A percentile compares a stretch with the other conserved stretches of the same genome.
These are phyloP conservation scores for Asobara japonica DNA, from an alignment of 1,140 invertebrate genomes.

Conservation along the genomic window DNA sequence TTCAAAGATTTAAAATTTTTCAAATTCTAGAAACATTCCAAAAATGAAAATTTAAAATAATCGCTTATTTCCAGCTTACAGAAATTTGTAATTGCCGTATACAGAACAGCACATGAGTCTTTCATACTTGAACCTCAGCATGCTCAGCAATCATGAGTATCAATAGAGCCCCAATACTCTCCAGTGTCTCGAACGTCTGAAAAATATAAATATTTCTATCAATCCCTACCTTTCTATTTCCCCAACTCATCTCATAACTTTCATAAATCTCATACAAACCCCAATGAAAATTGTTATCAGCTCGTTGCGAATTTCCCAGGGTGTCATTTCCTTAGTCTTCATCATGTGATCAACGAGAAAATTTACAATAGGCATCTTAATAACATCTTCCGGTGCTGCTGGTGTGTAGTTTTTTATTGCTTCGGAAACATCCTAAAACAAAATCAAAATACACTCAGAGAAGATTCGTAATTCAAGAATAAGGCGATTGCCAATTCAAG, in stretches of 20 bases:
- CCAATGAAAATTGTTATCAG: conserved; percentile 61
- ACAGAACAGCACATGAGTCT: too few species aligned
- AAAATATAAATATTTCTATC: neutral
- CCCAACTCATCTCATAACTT: too few species aligned
- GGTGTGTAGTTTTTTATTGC: conserved; percentile 22
- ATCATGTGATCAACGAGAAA: conserved; percentile 29
- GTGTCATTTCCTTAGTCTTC: conserved; percentile 47
- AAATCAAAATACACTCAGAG: neutral
- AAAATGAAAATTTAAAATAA: too few species aligned
- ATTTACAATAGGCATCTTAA: neutral
- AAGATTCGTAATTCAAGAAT: too few species aligned
- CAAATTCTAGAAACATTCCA: too few species aligned
- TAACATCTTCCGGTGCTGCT: conserved; percentile 1
- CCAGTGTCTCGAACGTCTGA: conserved; percentile 76
- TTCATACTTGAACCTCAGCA: conserved; percentile 60
- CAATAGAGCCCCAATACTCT: conserved; percentile 60
- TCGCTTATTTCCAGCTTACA: too few species aligned
- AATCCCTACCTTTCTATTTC: too few species aligned
- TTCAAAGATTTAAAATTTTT: too few species aligned
- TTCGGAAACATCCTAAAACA: neutral
- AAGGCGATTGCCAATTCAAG: too few species aligned
- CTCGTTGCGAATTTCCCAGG: conserved; percentile 49
- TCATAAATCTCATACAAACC: too few species aligned
- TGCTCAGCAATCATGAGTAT: conserved; percentile 68
- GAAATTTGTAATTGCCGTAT: too few species aligned